Evolutionary conservation across 2,888 invertebrate species (phyloP).

Genomic region (Oxytorus armatus): DNA sequence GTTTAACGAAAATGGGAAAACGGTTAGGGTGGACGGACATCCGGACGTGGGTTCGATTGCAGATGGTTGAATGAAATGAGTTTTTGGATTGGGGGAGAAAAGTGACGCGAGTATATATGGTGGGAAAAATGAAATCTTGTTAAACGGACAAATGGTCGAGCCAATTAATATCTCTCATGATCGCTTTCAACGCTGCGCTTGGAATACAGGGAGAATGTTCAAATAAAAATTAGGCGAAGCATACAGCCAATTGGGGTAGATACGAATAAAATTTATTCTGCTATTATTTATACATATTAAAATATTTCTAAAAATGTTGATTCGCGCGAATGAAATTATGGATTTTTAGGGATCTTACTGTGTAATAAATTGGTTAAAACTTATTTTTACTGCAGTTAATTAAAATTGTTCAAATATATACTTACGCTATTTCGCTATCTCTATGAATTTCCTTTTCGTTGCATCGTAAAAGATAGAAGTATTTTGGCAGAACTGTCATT

Average conservation of each 20-base stretch:
- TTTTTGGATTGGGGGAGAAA: slow-evolving; percentile 45
- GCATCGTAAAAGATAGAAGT: neutral
- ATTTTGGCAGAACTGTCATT: slow-evolving; percentile 23
- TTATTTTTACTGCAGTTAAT: too few relatives aligned
- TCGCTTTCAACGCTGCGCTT: neutral
- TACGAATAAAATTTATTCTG: neutral
- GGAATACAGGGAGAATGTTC: neutral
- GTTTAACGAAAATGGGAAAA: slow-evolving; percentile 59
- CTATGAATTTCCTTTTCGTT: neutral
- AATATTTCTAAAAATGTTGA: neutral
- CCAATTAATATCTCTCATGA: slow-evolving; percentile 32
- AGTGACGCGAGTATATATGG: slow-evolving; percentile 27
- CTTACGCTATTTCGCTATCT: neutral
- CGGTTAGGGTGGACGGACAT: slow-evolving; percentile 48
- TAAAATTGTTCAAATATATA: too few relatives aligned
- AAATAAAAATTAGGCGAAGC: neutral
- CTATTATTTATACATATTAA: neutral
- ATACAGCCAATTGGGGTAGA: neutral
- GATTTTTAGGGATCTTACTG: neutral
- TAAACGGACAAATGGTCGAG: slow-evolving; percentile 13
- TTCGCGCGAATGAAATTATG: neutral
- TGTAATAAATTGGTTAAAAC: too few relatives aligned
- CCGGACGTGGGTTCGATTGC: slow-evolving; percentile 59
- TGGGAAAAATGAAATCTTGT: slow-evolving; percentile 42
- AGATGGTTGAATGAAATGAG: slow-evolving; percentile 65